A percentile compares a stretch with the other conserved stretches of the same genome.
Conservation (phyloP, 2,113 vertebrate genomes). For the Andinoacara biseriatus region DNA sequence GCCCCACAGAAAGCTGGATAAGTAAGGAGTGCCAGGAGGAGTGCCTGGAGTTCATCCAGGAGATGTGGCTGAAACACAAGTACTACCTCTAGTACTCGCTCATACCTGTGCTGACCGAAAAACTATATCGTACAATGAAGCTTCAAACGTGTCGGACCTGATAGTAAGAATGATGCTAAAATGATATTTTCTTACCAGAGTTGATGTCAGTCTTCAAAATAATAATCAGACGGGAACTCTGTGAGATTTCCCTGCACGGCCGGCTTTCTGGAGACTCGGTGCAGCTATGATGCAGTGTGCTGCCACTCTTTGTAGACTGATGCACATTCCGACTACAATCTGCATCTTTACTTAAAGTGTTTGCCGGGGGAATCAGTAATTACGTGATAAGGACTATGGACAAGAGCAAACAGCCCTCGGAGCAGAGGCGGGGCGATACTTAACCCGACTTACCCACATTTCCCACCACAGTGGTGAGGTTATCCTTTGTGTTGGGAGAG, state of each 20-base stretch:
- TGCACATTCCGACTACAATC: neutral
- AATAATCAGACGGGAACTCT: neutral
- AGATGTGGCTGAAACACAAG: neutral
- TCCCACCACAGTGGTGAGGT: constrained; percentile 82
- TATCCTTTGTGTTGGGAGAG: constrained; percentile 71
- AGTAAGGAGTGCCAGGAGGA: neutral
- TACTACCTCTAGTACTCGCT: neutral
- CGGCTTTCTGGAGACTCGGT: neutral
- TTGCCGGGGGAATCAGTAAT: neutral
- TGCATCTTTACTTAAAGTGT: neutral
- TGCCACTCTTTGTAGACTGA: neutral
- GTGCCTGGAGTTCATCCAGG: fast-evolving
- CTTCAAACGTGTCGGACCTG: neutral
- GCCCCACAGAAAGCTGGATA: neutral
- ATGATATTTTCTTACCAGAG: neutral
- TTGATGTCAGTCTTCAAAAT: neutral
- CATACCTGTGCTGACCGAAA: neutral
- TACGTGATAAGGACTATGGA: neutral
- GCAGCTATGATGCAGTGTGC: neutral
- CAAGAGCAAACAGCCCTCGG: neutral
- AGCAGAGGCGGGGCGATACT: neutral
- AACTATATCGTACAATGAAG: neutral
- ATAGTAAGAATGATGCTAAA: fast-evolving
- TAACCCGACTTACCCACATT: constrained; percentile 79
- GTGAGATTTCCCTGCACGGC: neutral